Percentiles rank a stretch among this genome's conserved stretches.
Conservation (phyloP, 2,888 invertebrate genomes). For the Ethmia dodecea region DNA sequence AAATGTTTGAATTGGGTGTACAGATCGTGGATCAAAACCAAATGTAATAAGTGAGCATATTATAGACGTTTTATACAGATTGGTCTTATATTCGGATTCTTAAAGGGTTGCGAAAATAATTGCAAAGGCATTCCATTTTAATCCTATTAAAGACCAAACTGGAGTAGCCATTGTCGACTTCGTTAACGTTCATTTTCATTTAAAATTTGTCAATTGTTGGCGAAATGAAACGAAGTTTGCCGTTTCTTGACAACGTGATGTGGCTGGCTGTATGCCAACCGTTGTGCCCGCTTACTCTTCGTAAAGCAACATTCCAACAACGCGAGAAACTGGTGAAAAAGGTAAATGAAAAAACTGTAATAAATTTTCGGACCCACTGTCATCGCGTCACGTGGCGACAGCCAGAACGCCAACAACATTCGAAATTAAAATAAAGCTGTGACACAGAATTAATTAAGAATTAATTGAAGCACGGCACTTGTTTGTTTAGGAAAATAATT, state of each 20-base stretch:
- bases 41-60: no score
- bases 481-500: slow-evolving; percentile 16
- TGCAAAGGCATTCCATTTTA: slow-evolving; percentile 44
- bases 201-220: slow-evolving; percentile 55
- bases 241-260: slow-evolving; percentile 44
- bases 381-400: slow-evolving; percentile 1
- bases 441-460: no score
- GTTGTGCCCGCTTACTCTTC: slow-evolving; percentile 21
- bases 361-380: slow-evolving; percentile 14
- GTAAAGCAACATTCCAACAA: slow-evolving; percentile 15
- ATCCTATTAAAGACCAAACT: slow-evolving; percentile 40
- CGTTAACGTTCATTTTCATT: slow-evolving; percentile 56
- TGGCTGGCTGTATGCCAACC: slow-evolving; percentile 49
- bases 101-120: slow-evolving; percentile 37
- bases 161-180: slow-evolving; percentile 46
- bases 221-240: slow-evolving; percentile 54
- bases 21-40: no score
- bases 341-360: slow-evolving; percentile 21
- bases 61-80: slow-evolving; percentile 24
- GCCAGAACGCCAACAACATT: no score
- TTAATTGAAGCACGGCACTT: slow-evolving; percentile 14
- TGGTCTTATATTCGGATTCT: no score
- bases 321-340: slow-evolving; percentile 17
- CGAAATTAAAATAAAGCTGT: not conserved
- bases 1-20: no score